These are phyloP conservation scores for Rhynchomys soricoides DNA, from an alignment of 2,113 vertebrate genomes.

Conservation along the genomic window DNA sequence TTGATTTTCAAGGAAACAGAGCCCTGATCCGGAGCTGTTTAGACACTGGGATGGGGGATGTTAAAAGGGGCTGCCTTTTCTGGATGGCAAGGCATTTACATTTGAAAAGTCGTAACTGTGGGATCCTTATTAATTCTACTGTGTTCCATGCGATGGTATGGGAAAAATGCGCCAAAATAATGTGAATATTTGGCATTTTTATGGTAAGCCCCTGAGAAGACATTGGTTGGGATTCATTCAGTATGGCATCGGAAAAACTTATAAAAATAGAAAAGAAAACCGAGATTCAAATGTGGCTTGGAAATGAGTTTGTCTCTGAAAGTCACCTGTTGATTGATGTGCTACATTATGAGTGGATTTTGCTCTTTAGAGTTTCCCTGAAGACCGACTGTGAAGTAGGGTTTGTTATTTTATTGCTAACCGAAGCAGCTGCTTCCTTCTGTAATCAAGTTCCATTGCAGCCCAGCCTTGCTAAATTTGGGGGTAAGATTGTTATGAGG, in stretches of 20 bases:
- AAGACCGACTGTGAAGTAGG: background rate
- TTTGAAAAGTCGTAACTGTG: conserved; percentile 83
- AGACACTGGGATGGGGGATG: background rate
- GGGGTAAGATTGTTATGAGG: background rate
- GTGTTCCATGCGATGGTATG: conserved; percentile 71
- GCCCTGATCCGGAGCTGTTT: conserved; percentile 38
- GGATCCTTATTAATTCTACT: conserved; percentile 79
- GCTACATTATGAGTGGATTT: conserved; percentile 26
- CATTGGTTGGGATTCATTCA: conserved; percentile 84
- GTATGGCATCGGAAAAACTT: conserved; percentile 85
- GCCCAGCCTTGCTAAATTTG: conserved; percentile 47
- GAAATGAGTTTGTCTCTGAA: conserved; percentile 8
- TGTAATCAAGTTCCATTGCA: background rate
- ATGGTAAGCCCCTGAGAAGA: conserved; percentile 83
- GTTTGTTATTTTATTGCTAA: conserved; percentile 57
- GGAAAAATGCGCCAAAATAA: conserved; percentile 83
- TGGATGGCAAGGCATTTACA: conserved; percentile 75
- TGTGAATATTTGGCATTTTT: conserved; percentile 84
- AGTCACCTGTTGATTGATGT: conserved; percentile 80
- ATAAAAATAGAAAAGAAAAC: conserved; percentile 84
- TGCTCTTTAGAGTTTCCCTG: conserved; percentile 23
- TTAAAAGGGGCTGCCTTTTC: conserved; percentile 72
- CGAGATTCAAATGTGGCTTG: conserved; percentile 66
- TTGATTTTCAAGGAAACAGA: conserved; percentile 63
- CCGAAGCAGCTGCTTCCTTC: conserved; percentile 6